Percentiles rank a stretch among this genome's conserved stretches.
Evolutionary conservation across 1,140 invertebrate species (phyloP).

Genomic region (Drosophila teissieri): DNA sequence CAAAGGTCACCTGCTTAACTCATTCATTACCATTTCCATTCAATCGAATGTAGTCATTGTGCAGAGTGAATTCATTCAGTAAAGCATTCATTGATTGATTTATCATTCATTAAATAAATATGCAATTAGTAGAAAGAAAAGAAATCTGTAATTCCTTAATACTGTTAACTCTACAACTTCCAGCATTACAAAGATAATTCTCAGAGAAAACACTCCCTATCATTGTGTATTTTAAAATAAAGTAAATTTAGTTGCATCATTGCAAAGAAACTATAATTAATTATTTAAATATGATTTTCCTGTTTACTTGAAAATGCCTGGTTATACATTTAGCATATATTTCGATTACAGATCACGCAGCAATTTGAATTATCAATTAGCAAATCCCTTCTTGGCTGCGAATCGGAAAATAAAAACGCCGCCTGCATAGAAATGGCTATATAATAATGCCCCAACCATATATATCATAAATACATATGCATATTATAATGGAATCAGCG

Average conservation of each 20-base stretch:
- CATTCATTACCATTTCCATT: constrained; percentile 39
- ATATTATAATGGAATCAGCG: constrained; percentile 31
- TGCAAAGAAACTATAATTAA: neutral
- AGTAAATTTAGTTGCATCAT: neutral
- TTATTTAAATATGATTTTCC: constrained; percentile 2
- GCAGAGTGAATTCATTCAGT: constrained; percentile 7
- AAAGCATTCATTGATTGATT: constrained; percentile 24
- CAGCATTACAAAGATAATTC: neutral
- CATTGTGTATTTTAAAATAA: neutral
- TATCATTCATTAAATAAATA: constrained; percentile 13
- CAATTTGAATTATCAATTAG: constrained; percentile 48
- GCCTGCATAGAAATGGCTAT: constrained; percentile 40
- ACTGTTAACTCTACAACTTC: neutral
- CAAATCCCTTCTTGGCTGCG: constrained; percentile 32
- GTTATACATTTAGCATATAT: neutral
- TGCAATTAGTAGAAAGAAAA: neutral
- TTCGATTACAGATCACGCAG: constrained; percentile 21
- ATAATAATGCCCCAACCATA: constrained; percentile 4
- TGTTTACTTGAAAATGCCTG: constrained; percentile 3
- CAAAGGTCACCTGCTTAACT: constrained; percentile 17
- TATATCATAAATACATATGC: constrained; percentile 11
- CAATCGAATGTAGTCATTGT: constrained; percentile 8
- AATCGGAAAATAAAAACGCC: constrained; percentile 5
- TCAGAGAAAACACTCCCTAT: neutral
- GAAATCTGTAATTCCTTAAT: neutral